Evolutionary conservation across 2,888 invertebrate species (phyloP), one percentile per base, ranked within the genome.

Genomic region (Pachydiplax longipennis): DNA sequence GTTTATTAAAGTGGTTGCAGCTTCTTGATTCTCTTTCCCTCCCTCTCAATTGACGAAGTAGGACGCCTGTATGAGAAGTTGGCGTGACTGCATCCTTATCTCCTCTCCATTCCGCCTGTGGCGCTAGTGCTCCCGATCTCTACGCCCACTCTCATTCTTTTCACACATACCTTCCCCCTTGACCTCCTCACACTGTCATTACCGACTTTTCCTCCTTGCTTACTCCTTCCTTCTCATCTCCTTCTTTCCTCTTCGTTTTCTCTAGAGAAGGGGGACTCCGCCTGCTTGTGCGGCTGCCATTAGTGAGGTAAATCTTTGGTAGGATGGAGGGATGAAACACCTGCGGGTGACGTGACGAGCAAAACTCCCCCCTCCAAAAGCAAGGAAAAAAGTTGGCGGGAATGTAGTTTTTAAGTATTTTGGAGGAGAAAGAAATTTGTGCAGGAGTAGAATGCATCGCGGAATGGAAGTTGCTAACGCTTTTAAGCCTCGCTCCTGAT

Each of bases 1-100:
- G 87, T 37, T 48, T 31, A 87, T 87, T 87, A 61, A 87, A 87
- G 48, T 37, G 61, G 35, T 87, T 61, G 87, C 87, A 31, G n/a
- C 87, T 37, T 87, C 87, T 87, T 87, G 87, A 87, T 87, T 87
- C 82, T 1, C 44, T 25, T 31, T n/a, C 61, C 31, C 87, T 61
- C 61, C 61, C 61, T 53, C 48, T 53, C 65, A 61, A 87, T 61
- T 40, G 87, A 61, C 61, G 37, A 87, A 87, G 87, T 87, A 87
- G 87, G 61, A 58, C 87, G 61, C 61, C 87, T 53, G 61, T 87
- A 61, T 65, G 87, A 40, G 87, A 37, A 65, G 87, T 87, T 87
- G 37, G 87, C 87, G 87, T 87, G 87, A 58, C 87, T 87, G 87
- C 87, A 61, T 61, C 65, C 87, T 87, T 87, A 87, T 87, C 87